Base-by-base conservation (phyloP, 2,797 vertebrate genomes). In the Cygnus olor region DNA sequence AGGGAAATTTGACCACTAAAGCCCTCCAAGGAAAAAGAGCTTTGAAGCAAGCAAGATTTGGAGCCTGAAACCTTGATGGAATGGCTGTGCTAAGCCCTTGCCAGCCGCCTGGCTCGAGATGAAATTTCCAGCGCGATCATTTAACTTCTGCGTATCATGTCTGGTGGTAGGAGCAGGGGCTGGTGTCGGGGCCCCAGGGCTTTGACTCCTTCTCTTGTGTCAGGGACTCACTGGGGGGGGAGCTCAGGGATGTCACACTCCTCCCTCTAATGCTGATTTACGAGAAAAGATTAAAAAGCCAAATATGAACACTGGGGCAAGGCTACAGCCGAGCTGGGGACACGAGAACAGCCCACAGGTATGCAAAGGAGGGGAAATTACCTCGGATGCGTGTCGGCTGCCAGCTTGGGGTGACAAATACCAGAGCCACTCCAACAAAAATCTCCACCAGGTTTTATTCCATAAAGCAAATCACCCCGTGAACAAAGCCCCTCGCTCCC, bases 61-160 rank as follows among this genome's bases (percentile, higher is more conserved):
- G 94, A 95, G 95, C 90, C 92, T 95, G 95, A 96, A 95, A 96
- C 94, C 94, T 96, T 96, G 96, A 95, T 88, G 94, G 92, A 95
- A 96, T 93, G 58, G 90, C 95, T 88, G 95, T 89, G 89, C 94
- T 97, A 95, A 96, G 94, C 88, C 95, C 66, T 96, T 95, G 66
- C 76, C 89, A 90, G 92, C 90, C 93, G 94, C 77, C 90, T 95
- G 30, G 5, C 74, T 96, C 12, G 4, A 95, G 90, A 95, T 88
- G 93, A 90, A 96, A 96, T 96, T 94, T 96, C 95, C 69, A 92
- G 84, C 76, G 14, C 63, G 11, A 72, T 89, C 84, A 76, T 94
- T 94, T 93, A 90, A 90, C 91, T 90, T 94, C 88, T 81, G 80
- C 3, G 0, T 74, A 82, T 92, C 72, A 14, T 71, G 56, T 76